Conservation (phyloP, 2,888 invertebrate species). For the Phania funesta region DNA sequence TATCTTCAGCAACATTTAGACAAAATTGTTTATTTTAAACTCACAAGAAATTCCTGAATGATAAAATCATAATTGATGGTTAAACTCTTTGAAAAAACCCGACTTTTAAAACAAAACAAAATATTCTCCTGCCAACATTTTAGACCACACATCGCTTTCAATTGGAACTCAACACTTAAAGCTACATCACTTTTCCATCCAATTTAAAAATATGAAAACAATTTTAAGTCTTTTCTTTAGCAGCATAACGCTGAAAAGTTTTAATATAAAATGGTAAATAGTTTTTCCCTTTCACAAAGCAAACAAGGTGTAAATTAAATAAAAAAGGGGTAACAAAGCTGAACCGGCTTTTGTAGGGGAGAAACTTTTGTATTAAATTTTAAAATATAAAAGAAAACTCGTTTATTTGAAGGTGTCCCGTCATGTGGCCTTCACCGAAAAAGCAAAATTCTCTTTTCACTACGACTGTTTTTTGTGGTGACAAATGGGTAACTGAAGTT, state of each 20-base stretch:
- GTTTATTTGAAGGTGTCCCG: neutral
- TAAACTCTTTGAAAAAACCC: too few species aligned
- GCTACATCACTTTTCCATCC: neutral
- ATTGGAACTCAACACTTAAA: neutral
- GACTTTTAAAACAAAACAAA: too few species aligned
- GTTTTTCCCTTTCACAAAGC: neutral
- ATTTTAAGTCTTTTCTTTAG: neutral
- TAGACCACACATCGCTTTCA: neutral
- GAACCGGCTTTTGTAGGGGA: neutral
- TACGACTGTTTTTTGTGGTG: neutral
- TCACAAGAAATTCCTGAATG: too few species aligned
- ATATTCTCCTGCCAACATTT: neutral
- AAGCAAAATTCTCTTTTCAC: neutral
- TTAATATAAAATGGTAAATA: neutral
- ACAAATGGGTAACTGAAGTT: neutral
- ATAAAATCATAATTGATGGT: too few species aligned
- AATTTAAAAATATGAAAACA: neutral
- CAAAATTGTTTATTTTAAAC: too few species aligned
- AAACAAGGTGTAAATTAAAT: neutral
- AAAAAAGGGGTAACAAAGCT: neutral
- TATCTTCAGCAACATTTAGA: too few species aligned
- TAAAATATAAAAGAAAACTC: neutral
- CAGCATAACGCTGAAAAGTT: neutral
- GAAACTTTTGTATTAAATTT: constrained; percentile 1
- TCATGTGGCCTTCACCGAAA: neutral